Base-by-base conservation (phyloP, 1,140 invertebrate genomes). In the Paralvinella palmiformis region DNA sequence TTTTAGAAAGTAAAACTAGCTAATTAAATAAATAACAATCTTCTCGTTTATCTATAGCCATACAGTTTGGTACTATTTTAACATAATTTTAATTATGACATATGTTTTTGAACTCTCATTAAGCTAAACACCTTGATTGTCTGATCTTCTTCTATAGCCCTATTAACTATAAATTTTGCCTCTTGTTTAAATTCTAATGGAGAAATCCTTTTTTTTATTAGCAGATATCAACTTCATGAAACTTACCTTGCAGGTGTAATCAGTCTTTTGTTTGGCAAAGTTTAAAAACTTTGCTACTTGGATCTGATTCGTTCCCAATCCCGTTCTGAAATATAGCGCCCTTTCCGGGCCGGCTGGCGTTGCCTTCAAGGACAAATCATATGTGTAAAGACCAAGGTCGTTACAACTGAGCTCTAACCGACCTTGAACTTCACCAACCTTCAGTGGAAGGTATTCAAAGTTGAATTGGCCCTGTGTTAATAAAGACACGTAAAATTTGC, bases 251-350 rank as follows among this genome's bases (percentile, higher is more conserved):
- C 78, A 81, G 32, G 71, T 60, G 60, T 81, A 82, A 64, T 82
- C 80, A 35, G 79, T 76, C 67, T 80, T 82, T 65, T 75, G 73
- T 68, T 79, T 79, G 37, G 76, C 73, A 70, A 75, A 81, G 72
- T 81, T 82, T 1, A 77, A 63, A 68, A 82, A 81, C 56, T 75
- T 78, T 22, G 75, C 78, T 1, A 72, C 57, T 60, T 75, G 74
- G 24, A 70, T 66, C 55, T 78, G 73, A 27, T 58, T 73, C 27
- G 71, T 69, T 24, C 80, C 80, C 3, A 82, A 71, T 36, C 70
- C 69, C 13, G 74, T 75, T 3, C 73, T 66, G 66, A 81, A 79
- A 64, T 79, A 75, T 2, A 81, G 63, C 0, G 77, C 72, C 58
- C 75, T 76, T 69, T 82, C 80, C 29, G 76, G 75, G 1, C 72